Conservation (phyloP, 30 jellyfish, hydroid and myxozoan species). For the Phacellophora camtschatica region DNA sequence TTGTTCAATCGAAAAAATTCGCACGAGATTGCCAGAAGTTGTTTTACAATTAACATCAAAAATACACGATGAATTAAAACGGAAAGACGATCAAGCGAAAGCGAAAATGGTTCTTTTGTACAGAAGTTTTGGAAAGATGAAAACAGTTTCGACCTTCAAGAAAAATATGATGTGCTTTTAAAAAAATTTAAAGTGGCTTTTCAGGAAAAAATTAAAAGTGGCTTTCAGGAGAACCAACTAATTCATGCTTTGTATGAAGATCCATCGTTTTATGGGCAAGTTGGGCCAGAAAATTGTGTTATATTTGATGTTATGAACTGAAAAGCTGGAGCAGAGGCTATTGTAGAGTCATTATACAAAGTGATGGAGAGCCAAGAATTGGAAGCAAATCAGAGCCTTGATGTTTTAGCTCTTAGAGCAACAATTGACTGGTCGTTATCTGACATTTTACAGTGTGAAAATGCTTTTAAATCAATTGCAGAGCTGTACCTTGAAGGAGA, state of each 20-base stretch:
- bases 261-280: not conserved
- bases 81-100: no score
- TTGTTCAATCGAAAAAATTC: no score
- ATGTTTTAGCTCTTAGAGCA: not conserved
- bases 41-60: no score
- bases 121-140: no score
- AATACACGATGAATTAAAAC: no score
- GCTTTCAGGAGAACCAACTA: slow-evolving; percentile 1
- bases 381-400: slow-evolving; percentile 16
- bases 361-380: slow-evolving; percentile 31
- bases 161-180: not conserved
- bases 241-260: slow-evolving; percentile 12
- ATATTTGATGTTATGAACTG: slow-evolving; percentile 26
- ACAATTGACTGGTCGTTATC: slow-evolving; percentile 15
- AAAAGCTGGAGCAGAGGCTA: slow-evolving; percentile 31
- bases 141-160: not conserved
- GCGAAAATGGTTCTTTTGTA: no score
- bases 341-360: slow-evolving; percentile 12
- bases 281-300: slow-evolving; percentile 12
- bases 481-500: slow-evolving; percentile 5
- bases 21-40: no score
- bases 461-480: not conserved
- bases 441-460: not conserved
- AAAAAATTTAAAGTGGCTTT: not conserved
- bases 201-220: not conserved